These are phyloP conservation scores for Hapalemur alaotrensis DNA, from an alignment of 2,797 vertebrate genomes.

Conservation along the genomic window DNA sequence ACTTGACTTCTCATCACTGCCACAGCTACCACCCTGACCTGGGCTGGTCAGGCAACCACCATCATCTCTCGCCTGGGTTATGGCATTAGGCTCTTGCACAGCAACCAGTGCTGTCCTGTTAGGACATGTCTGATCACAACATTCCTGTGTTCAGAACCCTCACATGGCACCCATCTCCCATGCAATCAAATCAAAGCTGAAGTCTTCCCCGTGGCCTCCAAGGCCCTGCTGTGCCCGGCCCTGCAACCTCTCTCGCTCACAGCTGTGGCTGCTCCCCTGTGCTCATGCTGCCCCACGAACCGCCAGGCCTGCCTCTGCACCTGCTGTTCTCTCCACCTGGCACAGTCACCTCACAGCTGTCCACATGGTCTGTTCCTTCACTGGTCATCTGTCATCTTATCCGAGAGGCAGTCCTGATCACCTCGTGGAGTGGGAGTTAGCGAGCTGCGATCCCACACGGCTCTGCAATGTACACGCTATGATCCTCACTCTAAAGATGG, in stretches of 20 bases:
- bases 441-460: neutral
- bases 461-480: neutral
- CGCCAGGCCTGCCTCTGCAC: neutral
- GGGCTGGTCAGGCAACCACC: neutral
- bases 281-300: no score
- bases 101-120: neutral
- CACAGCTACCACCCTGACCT: neutral
- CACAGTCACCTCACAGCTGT: neutral
- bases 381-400: no score
- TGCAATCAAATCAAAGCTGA: neutral
- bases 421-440: neutral
- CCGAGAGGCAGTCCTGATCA: neutral
- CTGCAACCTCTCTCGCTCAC: neutral
- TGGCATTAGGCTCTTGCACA: neutral
- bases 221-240: neutral
- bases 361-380: neutral
- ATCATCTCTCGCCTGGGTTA: neutral
- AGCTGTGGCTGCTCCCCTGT: neutral
- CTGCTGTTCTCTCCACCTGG: neutral
- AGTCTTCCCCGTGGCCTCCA: neutral
- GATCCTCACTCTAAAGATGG: neutral
- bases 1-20: neutral
- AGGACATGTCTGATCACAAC: neutral
- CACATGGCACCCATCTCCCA: neutral
- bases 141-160: neutral